Conservation (phyloP, 2,113 vertebrate genomes). For the Erythrocebus patas region DNA sequence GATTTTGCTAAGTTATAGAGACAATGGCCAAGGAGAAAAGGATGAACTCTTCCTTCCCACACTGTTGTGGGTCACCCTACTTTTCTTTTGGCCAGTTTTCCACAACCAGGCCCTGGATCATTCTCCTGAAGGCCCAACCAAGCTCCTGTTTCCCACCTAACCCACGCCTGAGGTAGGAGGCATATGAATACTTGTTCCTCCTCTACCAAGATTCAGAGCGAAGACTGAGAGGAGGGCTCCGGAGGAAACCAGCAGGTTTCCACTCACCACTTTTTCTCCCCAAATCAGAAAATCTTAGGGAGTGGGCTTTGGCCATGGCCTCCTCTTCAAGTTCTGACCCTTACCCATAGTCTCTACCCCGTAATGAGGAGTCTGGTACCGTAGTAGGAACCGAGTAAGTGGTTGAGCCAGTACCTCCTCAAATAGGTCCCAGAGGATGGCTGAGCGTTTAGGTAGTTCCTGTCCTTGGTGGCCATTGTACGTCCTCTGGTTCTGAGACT, state of each 20-base stretch:
- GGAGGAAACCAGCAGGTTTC: neutral
- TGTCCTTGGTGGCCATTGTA: neutral
- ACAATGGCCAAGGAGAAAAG: neutral
- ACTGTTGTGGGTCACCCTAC: accelerated
- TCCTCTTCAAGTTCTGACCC: neutral
- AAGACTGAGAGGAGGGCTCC: neutral
- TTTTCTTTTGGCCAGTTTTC: neutral
- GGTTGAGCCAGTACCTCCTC: neutral
- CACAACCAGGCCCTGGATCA: accelerated
- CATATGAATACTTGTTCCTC: accelerated
- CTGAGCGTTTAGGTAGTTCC: neutral
- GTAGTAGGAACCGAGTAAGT: neutral
- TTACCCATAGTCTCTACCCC: neutral
- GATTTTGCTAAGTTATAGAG: neutral
- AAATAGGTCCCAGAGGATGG: neutral
- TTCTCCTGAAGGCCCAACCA: neutral
- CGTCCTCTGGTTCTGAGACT: neutral
- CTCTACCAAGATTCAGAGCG: neutral
- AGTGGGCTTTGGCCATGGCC: neutral
- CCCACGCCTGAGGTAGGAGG: neutral
- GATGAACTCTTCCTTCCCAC: neutral
- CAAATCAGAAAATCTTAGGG: neutral
- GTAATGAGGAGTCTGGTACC: neutral
- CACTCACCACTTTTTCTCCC: neutral
- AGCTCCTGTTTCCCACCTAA: neutral